These are phyloP conservation scores for Emydocephalus ijimae DNA, from an alignment of 2,113 vertebrate genomes.

Conservation along the genomic window DNA sequence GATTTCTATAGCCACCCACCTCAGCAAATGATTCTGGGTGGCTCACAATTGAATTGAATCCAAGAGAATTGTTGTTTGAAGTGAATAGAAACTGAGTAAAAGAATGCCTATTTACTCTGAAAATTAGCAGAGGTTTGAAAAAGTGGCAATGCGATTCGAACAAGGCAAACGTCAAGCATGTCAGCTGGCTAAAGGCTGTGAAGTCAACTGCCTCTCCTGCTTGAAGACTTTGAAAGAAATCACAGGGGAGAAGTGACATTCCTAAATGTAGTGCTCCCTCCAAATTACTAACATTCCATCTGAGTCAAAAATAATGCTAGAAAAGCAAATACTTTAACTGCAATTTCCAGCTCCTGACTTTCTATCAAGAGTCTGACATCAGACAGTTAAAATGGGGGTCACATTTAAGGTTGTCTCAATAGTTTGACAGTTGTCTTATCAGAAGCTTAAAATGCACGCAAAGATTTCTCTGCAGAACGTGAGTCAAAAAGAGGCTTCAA, in stretches of 20 bases:
- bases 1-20: neutral
- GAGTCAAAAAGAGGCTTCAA: neutral
- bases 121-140: neutral
- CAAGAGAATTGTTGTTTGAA: neutral
- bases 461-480: neutral
- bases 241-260: neutral
- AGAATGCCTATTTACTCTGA: neutral
- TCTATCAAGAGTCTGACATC: neutral
- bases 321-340: neutral
- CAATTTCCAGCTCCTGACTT: neutral
- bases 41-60: neutral
- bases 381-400: neutral
- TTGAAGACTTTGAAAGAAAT: neutral
- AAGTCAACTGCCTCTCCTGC: neutral
- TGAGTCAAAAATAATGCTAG: neutral
- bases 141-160: neutral
- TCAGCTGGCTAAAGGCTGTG: neutral
- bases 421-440: neutral
- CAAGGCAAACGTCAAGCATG: neutral
- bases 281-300: neutral
- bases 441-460: neutral
- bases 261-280: neutral
- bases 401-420: neutral
- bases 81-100: neutral
- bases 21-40: neutral